A percentile compares a stretch with the other conserved stretches of the same genome.
phyloP scores from a whole-genome alignment of 1,140 invertebrate species.

The Pristionchus pacificus region DNA sequence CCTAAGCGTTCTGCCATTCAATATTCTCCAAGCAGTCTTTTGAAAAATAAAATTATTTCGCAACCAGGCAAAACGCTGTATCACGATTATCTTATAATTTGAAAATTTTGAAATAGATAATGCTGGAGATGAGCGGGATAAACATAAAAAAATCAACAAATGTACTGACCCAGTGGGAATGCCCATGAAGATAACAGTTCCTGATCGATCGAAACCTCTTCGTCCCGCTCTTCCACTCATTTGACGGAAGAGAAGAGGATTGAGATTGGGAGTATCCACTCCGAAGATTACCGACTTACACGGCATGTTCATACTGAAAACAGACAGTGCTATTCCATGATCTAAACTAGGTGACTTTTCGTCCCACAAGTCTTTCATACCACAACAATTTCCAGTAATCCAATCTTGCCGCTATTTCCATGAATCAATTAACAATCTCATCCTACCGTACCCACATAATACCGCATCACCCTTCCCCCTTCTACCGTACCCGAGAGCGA shows the following conservation, averaged over 20 bases:
- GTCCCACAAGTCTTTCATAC: background rate
- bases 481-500: constrained; percentile 44
- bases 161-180: constrained; percentile 45
- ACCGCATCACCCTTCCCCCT: background rate
- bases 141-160: constrained; percentile 12
- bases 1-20: too few species aligned
- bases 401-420: too few species aligned
- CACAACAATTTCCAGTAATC: background rate
- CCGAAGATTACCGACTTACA: constrained; percentile 57
- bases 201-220: constrained; percentile 56
- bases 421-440: background rate
- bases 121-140: too few species aligned
- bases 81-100: too few species aligned
- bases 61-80: too few species aligned
- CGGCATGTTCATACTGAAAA: constrained; percentile 57
- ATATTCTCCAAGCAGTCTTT: too few species aligned
- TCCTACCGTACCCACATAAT: too few species aligned
- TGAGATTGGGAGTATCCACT: constrained; percentile 51
- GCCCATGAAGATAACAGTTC: constrained; percentile 55
- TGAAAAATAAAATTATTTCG: too few species aligned
- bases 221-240: constrained; percentile 57
- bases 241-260: constrained; percentile 55
- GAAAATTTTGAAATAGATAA: too few species aligned
- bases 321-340: background rate
- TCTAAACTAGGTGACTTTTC: background rate